Percentiles rank a stretch among this genome's conserved stretches.
Conservation (phyloP, 2,113 vertebrate species). For the Hippocampus guttulatus region DNA sequence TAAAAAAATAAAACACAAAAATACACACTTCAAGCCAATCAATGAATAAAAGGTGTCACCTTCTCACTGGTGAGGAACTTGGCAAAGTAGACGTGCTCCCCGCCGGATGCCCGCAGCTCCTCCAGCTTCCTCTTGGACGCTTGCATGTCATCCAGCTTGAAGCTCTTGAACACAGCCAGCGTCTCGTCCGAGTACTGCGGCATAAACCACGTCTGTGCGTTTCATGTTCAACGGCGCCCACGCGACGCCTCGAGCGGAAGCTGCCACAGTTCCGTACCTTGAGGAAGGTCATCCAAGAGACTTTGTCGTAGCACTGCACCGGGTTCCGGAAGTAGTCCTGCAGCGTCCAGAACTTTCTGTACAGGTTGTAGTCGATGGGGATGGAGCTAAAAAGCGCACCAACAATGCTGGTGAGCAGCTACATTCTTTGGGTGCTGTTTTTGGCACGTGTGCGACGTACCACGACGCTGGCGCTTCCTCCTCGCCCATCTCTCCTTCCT, state of each 20-base stretch:
- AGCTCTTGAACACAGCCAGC: constrained; percentile 96
- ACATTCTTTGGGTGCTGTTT: background rate
- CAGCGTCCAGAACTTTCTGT: constrained; percentile 98
- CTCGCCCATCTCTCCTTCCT: constrained; percentile 99
- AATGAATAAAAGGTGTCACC: constrained; percentile 61
- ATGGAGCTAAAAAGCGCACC: constrained; percentile 78
- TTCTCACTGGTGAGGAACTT: constrained; percentile 99
- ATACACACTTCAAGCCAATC: background rate
- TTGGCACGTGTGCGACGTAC: constrained; percentile 51
- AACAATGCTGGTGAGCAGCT: background rate
- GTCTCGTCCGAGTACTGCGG: constrained; percentile 93
- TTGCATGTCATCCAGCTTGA: constrained; percentile 94
- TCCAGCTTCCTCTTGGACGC: constrained; percentile 92
- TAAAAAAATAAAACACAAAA: background rate
- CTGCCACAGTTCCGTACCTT: constrained; percentile 75
- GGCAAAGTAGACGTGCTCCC: constrained; percentile 95
- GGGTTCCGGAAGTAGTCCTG: constrained; percentile 98
- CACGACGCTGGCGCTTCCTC: constrained; percentile 88
- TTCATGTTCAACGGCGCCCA: background rate
- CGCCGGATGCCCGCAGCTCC: constrained; percentile 83
- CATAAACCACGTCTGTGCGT: background rate
- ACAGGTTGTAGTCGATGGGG: constrained; percentile 98
- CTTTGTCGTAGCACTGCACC: constrained; percentile 94
- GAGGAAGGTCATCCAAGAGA: constrained; percentile 94
- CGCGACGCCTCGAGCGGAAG: background rate